Evolutionary conservation across 2,113 vertebrate species (phyloP).

Genomic region (Balaeniceps rex): DNA sequence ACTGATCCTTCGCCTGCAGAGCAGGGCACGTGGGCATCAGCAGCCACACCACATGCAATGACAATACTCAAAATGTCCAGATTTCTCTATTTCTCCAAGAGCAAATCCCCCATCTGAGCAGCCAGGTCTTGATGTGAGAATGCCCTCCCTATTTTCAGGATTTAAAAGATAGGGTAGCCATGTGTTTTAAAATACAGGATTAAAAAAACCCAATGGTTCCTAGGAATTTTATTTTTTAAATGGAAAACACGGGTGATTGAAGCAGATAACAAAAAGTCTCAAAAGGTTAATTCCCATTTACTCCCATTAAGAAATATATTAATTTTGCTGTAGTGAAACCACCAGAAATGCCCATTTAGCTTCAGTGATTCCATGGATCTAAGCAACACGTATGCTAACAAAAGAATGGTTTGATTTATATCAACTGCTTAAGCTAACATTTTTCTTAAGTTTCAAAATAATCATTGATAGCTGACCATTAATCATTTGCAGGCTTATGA

Average conservation of each 20-base stretch:
- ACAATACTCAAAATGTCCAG: neutral
- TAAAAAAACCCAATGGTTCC: neutral
- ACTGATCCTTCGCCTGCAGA: neutral
- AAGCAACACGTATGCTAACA: neutral
- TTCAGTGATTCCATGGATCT: neutral
- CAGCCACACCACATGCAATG: neutral
- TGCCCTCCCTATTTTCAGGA: neutral
- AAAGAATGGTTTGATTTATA: neutral
- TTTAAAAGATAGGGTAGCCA: neutral
- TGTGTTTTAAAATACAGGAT: neutral
- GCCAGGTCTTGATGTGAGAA: neutral
- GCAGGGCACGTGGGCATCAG: neutral
- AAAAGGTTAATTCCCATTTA: neutral
- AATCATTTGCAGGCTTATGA: neutral
- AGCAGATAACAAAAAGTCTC: neutral
- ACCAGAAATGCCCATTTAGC: neutral
- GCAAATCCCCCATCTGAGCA: neutral
- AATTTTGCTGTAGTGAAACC: neutral
- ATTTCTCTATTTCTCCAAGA: neutral
- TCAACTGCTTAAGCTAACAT: neutral
- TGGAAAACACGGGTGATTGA: neutral
- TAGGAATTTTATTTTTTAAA: neutral
- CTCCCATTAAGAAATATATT: neutral
- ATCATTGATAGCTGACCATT: neutral
- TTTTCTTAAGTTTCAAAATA: neutral